Evolutionary conservation across 1,140 invertebrate species (phyloP).

Genomic region (Panagrolaimus sp.): DNA sequence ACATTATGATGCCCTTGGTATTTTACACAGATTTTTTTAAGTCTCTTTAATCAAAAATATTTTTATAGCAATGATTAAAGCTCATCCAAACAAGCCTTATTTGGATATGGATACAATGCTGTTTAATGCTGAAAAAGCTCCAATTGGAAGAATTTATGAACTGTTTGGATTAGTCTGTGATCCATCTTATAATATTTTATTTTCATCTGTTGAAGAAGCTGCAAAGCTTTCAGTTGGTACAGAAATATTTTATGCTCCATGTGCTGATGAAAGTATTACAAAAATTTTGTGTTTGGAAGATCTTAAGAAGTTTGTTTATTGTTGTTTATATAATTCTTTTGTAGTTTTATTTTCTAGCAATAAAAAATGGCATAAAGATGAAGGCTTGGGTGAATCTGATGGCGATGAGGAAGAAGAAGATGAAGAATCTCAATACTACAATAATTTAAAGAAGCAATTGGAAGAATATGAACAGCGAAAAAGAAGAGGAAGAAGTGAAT

Average conservation of each 20-base stretch:
- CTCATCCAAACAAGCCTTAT: background rate
- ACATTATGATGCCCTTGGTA: conserved; percentile 7
- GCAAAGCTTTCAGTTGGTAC: background rate
- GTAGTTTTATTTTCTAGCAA: background rate
- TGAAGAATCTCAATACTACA: background rate
- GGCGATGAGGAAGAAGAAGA: background rate
- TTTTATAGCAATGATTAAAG: background rate
- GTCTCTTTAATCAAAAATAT: background rate
- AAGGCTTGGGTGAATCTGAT: background rate
- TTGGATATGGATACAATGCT: conserved; percentile 7
- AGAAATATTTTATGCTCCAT: background rate
- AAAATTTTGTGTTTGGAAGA: background rate
- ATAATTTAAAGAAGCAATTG: background rate
- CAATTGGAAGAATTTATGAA: background rate
- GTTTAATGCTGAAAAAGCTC: background rate
- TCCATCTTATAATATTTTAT: background rate
- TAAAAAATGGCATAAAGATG: background rate
- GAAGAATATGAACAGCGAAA: conserved; percentile 9
- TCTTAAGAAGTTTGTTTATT: background rate
- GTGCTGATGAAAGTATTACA: background rate
- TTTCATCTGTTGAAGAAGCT: background rate
- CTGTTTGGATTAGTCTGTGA: background rate
- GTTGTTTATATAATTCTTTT: background rate
- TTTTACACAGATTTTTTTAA: background rate
- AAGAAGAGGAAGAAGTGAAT: background rate